A percentile compares a stretch with the other conserved stretches of the same genome.
Evolutionary conservation across 2,888 invertebrate species (phyloP).

Genomic region (Biston betularia): DNA sequence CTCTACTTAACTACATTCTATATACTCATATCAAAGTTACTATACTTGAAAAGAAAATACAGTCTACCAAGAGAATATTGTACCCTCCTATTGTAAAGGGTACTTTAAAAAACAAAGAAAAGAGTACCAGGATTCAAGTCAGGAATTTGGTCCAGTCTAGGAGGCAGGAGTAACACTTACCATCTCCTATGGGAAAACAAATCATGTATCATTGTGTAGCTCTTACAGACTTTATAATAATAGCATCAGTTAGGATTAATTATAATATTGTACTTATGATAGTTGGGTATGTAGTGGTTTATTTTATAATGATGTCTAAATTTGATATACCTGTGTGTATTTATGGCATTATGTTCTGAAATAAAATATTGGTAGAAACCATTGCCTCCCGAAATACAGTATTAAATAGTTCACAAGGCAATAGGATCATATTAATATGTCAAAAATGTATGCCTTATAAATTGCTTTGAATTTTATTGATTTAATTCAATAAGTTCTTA

Average conservation of each 20-base stretch:
- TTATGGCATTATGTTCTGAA: too few relatives aligned
- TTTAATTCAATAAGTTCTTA: neutral
- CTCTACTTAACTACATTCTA: neutral
- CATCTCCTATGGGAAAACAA: constrained; percentile 66
- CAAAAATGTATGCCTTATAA: too few relatives aligned
- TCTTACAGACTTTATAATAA: neutral
- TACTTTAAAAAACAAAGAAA: constrained; percentile 39
- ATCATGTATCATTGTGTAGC: constrained; percentile 45
- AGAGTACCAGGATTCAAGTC: constrained; percentile 43
- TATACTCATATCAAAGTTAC: neutral
- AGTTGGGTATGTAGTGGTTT: too few relatives aligned
- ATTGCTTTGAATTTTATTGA: too few relatives aligned
- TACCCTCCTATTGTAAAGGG: neutral
- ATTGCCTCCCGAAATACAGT: too few relatives aligned
- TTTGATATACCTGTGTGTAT: too few relatives aligned
- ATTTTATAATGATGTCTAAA: too few relatives aligned
- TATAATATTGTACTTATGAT: too few relatives aligned
- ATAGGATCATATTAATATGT: neutral
- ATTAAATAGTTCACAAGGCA: neutral
- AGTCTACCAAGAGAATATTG: neutral
- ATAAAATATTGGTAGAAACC: too few relatives aligned
- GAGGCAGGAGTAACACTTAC: constrained; percentile 65
- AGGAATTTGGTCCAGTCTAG: constrained; percentile 49
- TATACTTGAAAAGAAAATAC: neutral
- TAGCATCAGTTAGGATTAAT: neutral